Evolutionary conservation across 1,140 invertebrate genomes (phyloP), one percentile per base, ranked within the genome.

Genomic region (Diploscapter pachys): DNA sequence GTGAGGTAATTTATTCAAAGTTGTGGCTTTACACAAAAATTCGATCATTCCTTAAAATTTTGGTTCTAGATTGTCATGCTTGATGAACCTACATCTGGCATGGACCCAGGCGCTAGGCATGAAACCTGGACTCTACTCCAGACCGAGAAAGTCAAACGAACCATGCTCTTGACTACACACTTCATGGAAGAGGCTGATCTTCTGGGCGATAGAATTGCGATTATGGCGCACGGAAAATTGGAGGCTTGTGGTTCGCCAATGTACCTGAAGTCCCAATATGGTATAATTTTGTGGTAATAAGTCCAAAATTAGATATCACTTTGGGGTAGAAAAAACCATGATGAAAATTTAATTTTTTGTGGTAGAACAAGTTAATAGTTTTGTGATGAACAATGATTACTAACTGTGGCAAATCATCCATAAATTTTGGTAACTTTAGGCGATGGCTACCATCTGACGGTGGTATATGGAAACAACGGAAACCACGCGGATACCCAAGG

Each of bases 131-230:
- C 81, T 6, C 69, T 82, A n/a, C 59, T 82, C 52, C 81, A 81
- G 61, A 54, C 63, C 9, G 81, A 82, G 67, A 82, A 82, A 63
- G 72, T 53, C 53, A 78, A 67, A 61, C 64, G 90, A 6, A 91
- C 91, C 3, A 90, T 91, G 56, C 88, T 92, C 56, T 83, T 91
- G 59, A 90, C 90, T 0, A 91, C 91, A 3, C 91, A 91, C 84
- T 88, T 89, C 80, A 90, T 90, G 89, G 89, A 90, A 77, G 89
- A 90, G 85, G 89, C 89, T 5, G 89, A 91, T 78, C 81, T 91
- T 3, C 84, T 91, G 3, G 90, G 90, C 11, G 90, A 92, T 80
- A 50, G 91, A 66, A 91, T 92, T 59, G 90, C 90, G 3, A 90
- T 91, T 52, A 89, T 91, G 53, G 88, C 89, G 13, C 72, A 81